Conservation (phyloP, 2,797 vertebrate genomes). For the Brachyalestes nurse region DNA sequence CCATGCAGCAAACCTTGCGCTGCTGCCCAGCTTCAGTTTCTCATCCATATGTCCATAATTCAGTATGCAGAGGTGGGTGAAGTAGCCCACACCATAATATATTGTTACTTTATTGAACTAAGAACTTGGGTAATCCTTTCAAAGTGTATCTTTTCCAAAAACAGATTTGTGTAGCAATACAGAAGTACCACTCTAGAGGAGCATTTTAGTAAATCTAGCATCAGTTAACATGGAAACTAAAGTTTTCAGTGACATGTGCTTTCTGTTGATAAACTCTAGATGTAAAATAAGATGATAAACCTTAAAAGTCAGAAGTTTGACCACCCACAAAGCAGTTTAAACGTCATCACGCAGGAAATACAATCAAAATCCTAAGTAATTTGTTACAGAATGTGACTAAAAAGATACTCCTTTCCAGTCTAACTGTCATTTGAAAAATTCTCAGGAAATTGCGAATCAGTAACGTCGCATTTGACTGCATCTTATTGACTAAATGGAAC, state of each 20-base stretch:
- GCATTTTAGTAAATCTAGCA: neutral
- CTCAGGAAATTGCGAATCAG: neutral
- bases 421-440: neutral
- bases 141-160: too few species aligned
- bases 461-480: neutral
- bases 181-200: neutral
- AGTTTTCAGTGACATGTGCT: neutral
- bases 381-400: neutral
- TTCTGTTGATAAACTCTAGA: neutral
- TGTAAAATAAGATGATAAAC: neutral
- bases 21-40: neutral
- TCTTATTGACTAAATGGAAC: neutral
- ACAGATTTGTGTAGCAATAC: too few species aligned
- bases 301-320: neutral
- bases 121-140: too few species aligned
- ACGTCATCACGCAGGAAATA: neutral
- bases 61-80: neutral
- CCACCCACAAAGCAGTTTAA: neutral
- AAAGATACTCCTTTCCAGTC: neutral
- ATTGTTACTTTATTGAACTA: too few species aligned
- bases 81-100: neutral
- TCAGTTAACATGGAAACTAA: neutral
- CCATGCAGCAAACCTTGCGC: conserved; percentile 8
- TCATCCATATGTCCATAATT: neutral
- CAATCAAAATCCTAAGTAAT: too few species aligned